Base-by-base conservation (phyloP, 2,888 invertebrate genomes). In the Synergus gifuensis region DNA sequence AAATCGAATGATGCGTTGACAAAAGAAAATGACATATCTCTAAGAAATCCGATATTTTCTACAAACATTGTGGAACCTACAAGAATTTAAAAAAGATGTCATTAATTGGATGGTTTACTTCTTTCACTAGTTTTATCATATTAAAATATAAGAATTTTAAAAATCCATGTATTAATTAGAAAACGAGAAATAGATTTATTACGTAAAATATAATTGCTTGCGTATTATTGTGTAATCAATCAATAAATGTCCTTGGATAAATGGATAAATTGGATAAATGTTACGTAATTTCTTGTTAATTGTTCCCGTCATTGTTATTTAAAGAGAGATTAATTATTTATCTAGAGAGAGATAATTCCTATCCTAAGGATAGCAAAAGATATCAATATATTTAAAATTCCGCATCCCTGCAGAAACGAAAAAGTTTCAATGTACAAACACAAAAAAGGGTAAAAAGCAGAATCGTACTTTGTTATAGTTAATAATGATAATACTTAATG, bases 21-120 rank as follows among this genome's bases (percentile, higher is more conserved):
- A 73, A 73, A 73, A 54, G 36, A 36, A 73, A 73, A 73, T 73
- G 4, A 36, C n/a, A 49, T 49, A 69, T 73, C 36, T 36, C 28
- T 49, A 73, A 16, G 49, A 73, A 73, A 73, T 36, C 69, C 69
- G n/a, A 73, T 73, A 73, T 49, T 28, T 16, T 16, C 28, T 16
- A n/a, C 36, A 54, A 49, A 73, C 49, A 49, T 16, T 49, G n/a
- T 49, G n/a, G 9, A 73, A 73, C 36, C 28, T 9, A 54, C 12
- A 7, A 67, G 67, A 67, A 67, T 46, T 18, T 18, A 67, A 22
- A 67, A 69, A 54, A 73, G 16, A 28, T 36, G n/a, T 36, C 69
- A 54, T 73, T 73, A 36, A 49, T 73, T 73, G 7, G 4, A 28
- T 49, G 49, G 14, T 12, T 73, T 73, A 36, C 28, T 11, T 36